Evolutionary conservation across 2,888 invertebrate species (phyloP), one percentile per base, ranked within the genome.

Genomic region (Nomada lathburiana): DNA sequence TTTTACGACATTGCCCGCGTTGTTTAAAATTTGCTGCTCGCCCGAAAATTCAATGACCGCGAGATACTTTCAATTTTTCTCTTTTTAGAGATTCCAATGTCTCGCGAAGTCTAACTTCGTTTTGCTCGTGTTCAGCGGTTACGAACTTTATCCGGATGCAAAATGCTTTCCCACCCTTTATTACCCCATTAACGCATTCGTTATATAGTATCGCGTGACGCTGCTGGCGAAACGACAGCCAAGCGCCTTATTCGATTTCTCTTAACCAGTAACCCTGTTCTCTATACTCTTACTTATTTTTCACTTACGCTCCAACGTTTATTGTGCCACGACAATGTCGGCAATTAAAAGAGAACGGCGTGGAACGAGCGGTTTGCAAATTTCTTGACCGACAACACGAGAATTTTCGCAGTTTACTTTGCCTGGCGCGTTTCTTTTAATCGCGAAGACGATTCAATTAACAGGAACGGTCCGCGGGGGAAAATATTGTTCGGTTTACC

Each of bases 161-260:
- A 20, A 62, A 53, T 67, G 23, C 20, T 16, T 62, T 60, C 47
- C 29, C 16, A n/a, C 20, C 44, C 44, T 78, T 78, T 78, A 74
- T 78, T 67, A 26, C 44, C n/a, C 70, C 23, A 47, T 74, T 74
- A 74, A 74, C 60, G 74, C 67, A 74, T 78, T 74, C 77, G 47
- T 78, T 78, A 73, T 10, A 36, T 3, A 59, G 50, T 60, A 44
- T 78, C 60, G 74, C 74, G 74, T 77, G 77, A 77, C 77, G 16
- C 29, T 59, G 29, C 55, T 55, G 9, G 59, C 29, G 26, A 13
- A 64, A 63, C 29, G 18, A 64, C 63, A 26, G 23, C n/a, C 29
- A 23, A 16, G 13, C 36, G 23, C n/a, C 23, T 60, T 62, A 55
- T 60, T 78, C 59, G 53, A 74, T 74, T 78, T 78, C 60, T 47